These are phyloP conservation scores for Rhinoptilus africanus DNA, from an alignment of 2,113 vertebrate genomes.

Conservation along the genomic window DNA sequence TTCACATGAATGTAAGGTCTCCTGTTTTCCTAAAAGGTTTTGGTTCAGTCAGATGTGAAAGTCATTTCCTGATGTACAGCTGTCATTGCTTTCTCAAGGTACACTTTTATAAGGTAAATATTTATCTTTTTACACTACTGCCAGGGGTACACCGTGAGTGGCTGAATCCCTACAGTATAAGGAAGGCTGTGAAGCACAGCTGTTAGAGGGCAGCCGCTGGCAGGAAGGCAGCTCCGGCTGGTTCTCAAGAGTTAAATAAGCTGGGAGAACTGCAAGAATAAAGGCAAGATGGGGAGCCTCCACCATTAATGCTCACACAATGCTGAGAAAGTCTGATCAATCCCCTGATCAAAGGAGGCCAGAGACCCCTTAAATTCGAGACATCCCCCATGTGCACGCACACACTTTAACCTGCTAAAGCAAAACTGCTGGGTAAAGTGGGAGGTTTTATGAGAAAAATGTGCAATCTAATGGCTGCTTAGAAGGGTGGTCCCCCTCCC, in stretches of 20 bases:
- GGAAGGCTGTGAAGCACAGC: not conserved
- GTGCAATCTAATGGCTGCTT: not conserved
- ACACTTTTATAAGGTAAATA: not conserved
- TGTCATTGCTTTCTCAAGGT: slow-evolving; percentile 42
- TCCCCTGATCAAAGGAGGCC: not conserved
- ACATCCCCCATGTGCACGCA: not conserved
- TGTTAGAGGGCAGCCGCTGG: not conserved
- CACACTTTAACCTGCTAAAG: not conserved
- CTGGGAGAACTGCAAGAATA: not conserved
- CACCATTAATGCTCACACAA: too few species aligned
- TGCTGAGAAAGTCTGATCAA: not conserved
- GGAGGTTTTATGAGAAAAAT: not conserved
- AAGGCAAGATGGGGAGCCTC: not conserved
- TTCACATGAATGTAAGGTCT: not conserved
- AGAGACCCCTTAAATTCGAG: not conserved
- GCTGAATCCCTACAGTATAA: not conserved
- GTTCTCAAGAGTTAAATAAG: not conserved
- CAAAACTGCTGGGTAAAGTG: not conserved
- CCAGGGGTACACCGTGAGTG: slow-evolving; percentile 17
- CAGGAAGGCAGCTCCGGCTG: not conserved
- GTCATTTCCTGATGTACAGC: slow-evolving; percentile 47
- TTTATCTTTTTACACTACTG: slow-evolving; percentile 28
- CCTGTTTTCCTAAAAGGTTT: not conserved
- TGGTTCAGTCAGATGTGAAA: not conserved
- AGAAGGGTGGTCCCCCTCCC: not conserved